phyloP scores from a whole-genome alignment of 1,140 invertebrate species.

The Cydia amplana region DNA sequence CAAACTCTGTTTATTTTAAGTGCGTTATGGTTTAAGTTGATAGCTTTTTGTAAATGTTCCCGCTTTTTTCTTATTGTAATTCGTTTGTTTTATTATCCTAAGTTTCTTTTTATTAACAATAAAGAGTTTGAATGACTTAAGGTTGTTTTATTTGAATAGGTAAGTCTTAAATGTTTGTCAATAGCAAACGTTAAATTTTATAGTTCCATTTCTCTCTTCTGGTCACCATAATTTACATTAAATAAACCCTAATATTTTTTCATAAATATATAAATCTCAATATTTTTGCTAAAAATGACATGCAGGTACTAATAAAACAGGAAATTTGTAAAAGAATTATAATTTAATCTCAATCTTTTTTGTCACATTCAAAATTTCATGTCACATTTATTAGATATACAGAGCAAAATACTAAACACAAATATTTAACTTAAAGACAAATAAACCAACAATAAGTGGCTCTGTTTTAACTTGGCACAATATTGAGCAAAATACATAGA shows the following conservation, averaged over 20 bases:
- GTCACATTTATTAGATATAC: too few relatives aligned
- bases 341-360: not conserved
- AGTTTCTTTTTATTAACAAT: slow-evolving; percentile 15
- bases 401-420: too few relatives aligned
- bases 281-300: too few relatives aligned
- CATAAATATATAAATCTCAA: too few relatives aligned
- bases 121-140: slow-evolving; percentile 12
- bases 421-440: too few relatives aligned
- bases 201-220: not conserved
- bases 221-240: too few relatives aligned
- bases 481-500: too few relatives aligned
- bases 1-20: slow-evolving; percentile 22
- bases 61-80: slow-evolving; percentile 30
- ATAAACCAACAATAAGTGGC: too few relatives aligned
- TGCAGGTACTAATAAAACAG: too few relatives aligned
- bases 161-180: not conserved
- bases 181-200: not conserved
- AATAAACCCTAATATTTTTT: too few relatives aligned
- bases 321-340: not conserved
- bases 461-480: too few relatives aligned
- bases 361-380: too few relatives aligned
- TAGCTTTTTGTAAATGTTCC: slow-evolving; percentile 21
- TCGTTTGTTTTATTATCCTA: slow-evolving; percentile 21
- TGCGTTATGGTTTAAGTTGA: slow-evolving; percentile 24
- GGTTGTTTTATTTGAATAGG: slow-evolving; percentile 2